A percentile compares a stretch with the other conserved stretches of the same genome.
phyloP scores from a whole-genome alignment of 1,140 invertebrate genomes.

The Planococcus citri region DNA sequence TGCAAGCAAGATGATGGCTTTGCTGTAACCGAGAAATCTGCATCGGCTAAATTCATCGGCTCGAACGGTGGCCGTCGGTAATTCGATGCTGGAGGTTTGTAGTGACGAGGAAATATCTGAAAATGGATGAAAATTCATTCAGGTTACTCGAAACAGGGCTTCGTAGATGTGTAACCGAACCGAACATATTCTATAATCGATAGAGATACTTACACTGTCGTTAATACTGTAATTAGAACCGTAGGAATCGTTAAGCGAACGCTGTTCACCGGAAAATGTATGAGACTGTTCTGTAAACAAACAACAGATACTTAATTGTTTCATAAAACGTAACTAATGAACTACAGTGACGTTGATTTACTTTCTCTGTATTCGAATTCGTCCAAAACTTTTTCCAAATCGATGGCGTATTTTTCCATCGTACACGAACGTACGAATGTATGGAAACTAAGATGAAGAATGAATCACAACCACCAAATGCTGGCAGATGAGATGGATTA shows the following conservation, averaged over 20 bases:
- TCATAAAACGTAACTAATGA: background rate
- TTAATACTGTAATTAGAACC: background rate
- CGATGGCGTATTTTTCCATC: slow-evolving; percentile 62
- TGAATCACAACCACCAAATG: too few species aligned
- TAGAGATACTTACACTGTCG: background rate
- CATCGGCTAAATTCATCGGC: slow-evolving; percentile 32
- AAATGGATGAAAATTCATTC: slow-evolving; percentile 16
- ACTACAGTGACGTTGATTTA: slow-evolving; percentile 28
- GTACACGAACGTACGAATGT: background rate
- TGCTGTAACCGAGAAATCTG: slow-evolving; percentile 30
- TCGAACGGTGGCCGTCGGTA: slow-evolving; percentile 32
- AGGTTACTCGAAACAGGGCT: background rate
- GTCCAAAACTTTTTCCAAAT: slow-evolving; percentile 76
- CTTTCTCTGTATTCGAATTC: slow-evolving; percentile 70
- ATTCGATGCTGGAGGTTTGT: slow-evolving; percentile 24
- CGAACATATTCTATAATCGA: background rate
- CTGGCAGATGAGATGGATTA: too few species aligned
- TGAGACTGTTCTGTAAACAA: slow-evolving; percentile 9
- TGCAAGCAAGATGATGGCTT: slow-evolving; percentile 21
- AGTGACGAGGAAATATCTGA: background rate
- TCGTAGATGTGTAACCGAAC: too few species aligned
- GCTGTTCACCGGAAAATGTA: background rate
- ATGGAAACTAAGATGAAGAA: too few species aligned
- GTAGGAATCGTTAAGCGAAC: background rate
- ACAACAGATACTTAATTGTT: too few species aligned